phyloP scores from a whole-genome alignment of 2,888 invertebrate genomes.

The Idaea dimidiata region DNA sequence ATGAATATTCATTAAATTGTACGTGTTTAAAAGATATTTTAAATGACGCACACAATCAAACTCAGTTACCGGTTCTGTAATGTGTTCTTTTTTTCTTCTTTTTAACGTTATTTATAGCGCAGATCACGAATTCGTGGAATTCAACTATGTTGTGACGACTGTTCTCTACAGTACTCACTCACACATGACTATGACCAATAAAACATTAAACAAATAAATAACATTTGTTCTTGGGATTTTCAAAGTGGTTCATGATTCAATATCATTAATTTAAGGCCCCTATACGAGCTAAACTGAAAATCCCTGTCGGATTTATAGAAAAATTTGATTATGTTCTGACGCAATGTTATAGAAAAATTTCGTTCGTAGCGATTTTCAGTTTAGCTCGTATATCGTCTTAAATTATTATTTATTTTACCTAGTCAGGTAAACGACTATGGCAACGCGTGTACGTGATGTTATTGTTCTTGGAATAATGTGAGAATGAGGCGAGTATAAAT shows the following conservation, averaged over 20 bases:
- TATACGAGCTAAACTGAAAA: too few relatives aligned
- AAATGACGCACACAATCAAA: conserved; percentile 60
- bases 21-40: conserved; percentile 50
- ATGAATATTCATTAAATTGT: conserved; percentile 71
- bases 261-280: not conserved
- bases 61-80: conserved; percentile 47
- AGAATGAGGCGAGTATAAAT: conserved; percentile 13
- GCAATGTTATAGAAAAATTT: too few relatives aligned
- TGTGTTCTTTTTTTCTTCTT: conserved; percentile 36
- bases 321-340: too few relatives aligned
- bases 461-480: conserved; percentile 27
- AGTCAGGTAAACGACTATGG: conserved; percentile 36
- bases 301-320: too few relatives aligned
- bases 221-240: conserved; percentile 24
- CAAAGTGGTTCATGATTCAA: not conserved
- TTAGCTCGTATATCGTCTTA: too few relatives aligned
- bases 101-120: conserved; percentile 49
- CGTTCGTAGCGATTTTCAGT: too few relatives aligned
- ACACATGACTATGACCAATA: conserved; percentile 28
- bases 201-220: conserved; percentile 23
- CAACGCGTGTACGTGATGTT: conserved; percentile 21
- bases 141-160: conserved; percentile 20
- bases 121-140: conserved; percentile 43
- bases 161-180: conserved; percentile 16
- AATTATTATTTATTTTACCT: conserved; percentile 16